Percentiles rank a stretch among this genome's conserved stretches.
phyloP scores from a whole-genome alignment of 2,888 invertebrate species.

The Drosophila dives region DNA sequence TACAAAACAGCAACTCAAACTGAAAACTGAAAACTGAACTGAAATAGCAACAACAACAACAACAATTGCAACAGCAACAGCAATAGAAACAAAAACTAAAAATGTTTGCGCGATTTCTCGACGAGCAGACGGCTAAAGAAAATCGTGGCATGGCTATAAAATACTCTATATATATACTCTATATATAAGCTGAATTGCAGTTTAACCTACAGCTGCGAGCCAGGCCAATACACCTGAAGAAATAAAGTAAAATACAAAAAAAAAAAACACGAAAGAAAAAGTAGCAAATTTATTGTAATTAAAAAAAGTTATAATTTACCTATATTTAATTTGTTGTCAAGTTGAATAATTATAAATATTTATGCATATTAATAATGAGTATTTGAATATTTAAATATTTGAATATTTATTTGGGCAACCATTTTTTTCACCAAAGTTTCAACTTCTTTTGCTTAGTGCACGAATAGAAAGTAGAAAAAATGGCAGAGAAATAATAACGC shows the following conservation, averaged over 20 bases:
- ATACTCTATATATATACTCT: conserved; percentile 41
- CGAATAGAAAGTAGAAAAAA: conserved; percentile 28
- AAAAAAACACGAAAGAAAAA: neutral
- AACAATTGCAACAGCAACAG: conserved; percentile 9
- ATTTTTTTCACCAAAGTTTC: neutral
- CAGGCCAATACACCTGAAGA: conserved; percentile 14
- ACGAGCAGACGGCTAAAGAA: conserved; percentile 43
- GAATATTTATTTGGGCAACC: neutral
- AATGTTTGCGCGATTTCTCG: conserved; percentile 48
- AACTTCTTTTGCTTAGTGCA: conserved; percentile 15
- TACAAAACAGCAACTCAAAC: conserved; percentile 59
- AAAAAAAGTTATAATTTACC: neutral
- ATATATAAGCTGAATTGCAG: conserved; percentile 48
- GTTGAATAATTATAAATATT: neutral
- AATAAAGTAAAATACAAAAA: neutral
- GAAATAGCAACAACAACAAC: conserved; percentile 41
- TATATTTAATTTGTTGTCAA: neutral
- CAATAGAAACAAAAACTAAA: conserved; percentile 55
- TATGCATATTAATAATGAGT: neutral
- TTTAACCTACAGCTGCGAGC: conserved; percentile 40
- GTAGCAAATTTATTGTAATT: neutral
- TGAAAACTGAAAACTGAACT: conserved; percentile 41
- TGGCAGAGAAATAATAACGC: conserved; percentile 65
- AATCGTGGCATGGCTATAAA: conserved; percentile 68
- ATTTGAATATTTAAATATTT: neutral